Percentiles rank a stretch among this genome's conserved stretches.
Conservation (phyloP, 2,888 invertebrate species). For the Autographa gamma region DNA sequence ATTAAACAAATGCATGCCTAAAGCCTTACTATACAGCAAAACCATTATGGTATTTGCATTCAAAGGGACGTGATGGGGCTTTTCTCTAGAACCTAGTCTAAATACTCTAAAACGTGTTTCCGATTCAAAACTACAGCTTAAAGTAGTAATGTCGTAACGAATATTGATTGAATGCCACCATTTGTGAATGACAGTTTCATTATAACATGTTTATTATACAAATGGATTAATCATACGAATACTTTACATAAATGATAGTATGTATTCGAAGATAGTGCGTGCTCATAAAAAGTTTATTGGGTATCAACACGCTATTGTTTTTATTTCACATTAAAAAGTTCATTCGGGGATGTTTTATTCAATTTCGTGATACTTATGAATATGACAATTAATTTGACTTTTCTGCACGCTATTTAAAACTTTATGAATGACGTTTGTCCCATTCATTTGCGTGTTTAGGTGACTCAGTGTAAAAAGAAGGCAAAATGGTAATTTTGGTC, state of each 20-base stretch:
- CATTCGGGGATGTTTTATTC: not conserved
- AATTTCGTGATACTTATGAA: not conserved
- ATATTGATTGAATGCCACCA: not conserved
- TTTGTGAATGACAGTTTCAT: not conserved
- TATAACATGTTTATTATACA: not conserved
- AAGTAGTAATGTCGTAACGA: not conserved
- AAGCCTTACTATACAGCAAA: not conserved
- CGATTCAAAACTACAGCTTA: not conserved
- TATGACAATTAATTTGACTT: not conserved
- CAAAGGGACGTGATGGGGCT: not conserved
- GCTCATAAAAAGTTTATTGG: not conserved
- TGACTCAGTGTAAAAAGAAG: not conserved
- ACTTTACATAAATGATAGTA: not conserved
- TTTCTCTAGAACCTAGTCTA: not conserved
- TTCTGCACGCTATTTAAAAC: too few species aligned
- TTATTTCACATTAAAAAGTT: not conserved
- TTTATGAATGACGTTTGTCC: too few species aligned
- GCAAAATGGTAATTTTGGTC: not conserved
- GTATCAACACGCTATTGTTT: not conserved
- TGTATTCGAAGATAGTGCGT: not conserved
- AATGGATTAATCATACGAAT: not conserved
- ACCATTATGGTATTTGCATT: not conserved
- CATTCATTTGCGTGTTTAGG: too few species aligned
- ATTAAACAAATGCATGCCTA: not conserved
- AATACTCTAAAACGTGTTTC: not conserved